Base-by-base conservation (phyloP, 2,113 vertebrate genomes). In the Calidris pugnax region DNA sequence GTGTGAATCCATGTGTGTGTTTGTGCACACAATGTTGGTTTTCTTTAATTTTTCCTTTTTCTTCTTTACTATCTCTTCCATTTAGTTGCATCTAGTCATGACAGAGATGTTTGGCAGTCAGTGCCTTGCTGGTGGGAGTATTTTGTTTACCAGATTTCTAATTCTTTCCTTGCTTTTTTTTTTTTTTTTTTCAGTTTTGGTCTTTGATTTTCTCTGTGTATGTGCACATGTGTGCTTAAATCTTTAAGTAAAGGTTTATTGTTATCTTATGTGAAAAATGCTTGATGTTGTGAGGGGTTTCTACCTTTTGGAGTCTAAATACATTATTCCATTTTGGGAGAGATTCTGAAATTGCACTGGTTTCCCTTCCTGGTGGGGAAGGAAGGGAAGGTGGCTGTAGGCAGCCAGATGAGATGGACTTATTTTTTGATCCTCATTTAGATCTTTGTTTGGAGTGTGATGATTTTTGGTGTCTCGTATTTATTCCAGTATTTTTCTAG, bases 151-250 rank as follows among this genome's bases (percentile, higher is more conserved):
- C 19, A 50, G 24, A 26, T 23, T 62, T 91, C 9, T n/a, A 28
- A 43, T 67, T 95, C 27, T 75, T 86, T 41, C 27, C 17, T 24
- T 59, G 21, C 7, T 56, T 37, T 10, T 16, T 9, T 55, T 27
- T 28, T 64, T 53, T n/a, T 77, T 57, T 51, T 33, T 17, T 17
- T 14, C 33, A 27, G 0, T 53, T 73, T 76, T 59, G 62, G 12
- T 47, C 39, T 73, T 62, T 57, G 45, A n/a, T 60, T 69, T 75
- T 45, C 35, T 50, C 45, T 12, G 1, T 51, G 20, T 3, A 1
- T 11, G 18, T 32, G 9, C 0, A 0, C 2, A 4, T 1, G 1
- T 2, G 0, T 12, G 5, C 37, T 63, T 15, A 41, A 43, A 21
- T 77, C 59, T 51, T 59, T 43, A 78, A 73, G 28, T 55, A 69